Evolutionary conservation across 1,140 invertebrate species (phyloP), one percentile per base, ranked within the genome.

Genomic region (Polypedilum vanderplanki): DNA sequence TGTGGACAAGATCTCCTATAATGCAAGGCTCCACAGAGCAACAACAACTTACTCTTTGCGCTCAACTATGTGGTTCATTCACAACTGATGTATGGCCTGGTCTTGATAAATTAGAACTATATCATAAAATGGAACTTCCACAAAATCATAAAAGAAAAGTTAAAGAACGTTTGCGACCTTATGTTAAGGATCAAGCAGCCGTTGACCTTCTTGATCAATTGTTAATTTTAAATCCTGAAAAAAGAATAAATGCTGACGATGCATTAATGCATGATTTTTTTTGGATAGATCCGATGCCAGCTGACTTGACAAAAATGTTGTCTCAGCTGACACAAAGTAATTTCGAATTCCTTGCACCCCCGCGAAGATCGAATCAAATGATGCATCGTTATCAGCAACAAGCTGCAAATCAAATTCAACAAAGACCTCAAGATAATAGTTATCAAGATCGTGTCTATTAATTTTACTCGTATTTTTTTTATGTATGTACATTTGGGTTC

Each of bases 221-320:
- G 7, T 82, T 99, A 7, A 91, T 92, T 18, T 83, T 99, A 18
- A 95, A 99, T 85, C 98, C 98, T 0, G 88, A 89, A 0, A 96
- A 97, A 82, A 85, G 98, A 77, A 90, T 90, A 40, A 94, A 98
- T 82, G 91, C 95, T 0, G 96, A 99, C 80, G 91, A 91, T 1
- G 97, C 97, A 0, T 81, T 99, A 1, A 97, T 98, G 85, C 96
- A 99, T 79, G 96, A 98, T 80, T 99, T 99, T 82, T 99, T 99
- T 82, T 99, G 96, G 95, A 94, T 90, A 1, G 96, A 98, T 81
- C 97, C 98, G 40, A 93, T 97, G 90, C 96, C 96, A 0, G 91
- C 90, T 80, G 95, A 97, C 80, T 84, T 98, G 1, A 92, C 89
- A 33, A 94, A 93, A 85, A 98, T 98, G 95, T 83, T 98, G 73